A percentile compares a stretch with the other conserved stretches of the same genome.
Evolutionary conservation across 2,888 invertebrate genomes (phyloP).

Genomic region (Lamellibrachia columna): DNA sequence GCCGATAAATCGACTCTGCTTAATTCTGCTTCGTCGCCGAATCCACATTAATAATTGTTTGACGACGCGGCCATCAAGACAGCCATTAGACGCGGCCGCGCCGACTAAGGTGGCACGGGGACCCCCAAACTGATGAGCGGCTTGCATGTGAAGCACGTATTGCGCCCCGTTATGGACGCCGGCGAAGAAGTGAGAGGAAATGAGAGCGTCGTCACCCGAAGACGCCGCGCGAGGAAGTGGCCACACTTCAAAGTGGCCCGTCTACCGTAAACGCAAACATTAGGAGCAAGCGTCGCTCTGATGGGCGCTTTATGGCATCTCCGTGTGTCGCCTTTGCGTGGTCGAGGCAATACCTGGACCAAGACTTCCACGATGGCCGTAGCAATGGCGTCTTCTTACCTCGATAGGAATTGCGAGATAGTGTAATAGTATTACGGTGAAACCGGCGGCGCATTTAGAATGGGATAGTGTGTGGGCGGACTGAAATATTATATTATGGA

Average conservation of each 20-base stretch:
- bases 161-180: neutral
- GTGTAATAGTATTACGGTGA: neutral
- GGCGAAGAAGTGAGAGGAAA: constrained; percentile 5
- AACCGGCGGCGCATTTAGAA: too few species aligned
- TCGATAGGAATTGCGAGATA: neutral
- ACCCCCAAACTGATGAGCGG: neutral
- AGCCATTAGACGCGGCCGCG: neutral
- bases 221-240: neutral
- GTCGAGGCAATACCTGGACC: neutral
- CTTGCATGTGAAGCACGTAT: neutral
- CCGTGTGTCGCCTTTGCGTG: neutral
- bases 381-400: neutral
- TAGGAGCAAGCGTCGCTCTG: neutral
- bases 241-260: constrained; percentile 12
- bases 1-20: neutral
- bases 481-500: too few species aligned
- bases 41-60: constrained; percentile 12
- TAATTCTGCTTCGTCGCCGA: constrained; percentile 10
- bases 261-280: neutral
- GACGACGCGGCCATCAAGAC: constrained; percentile 6
- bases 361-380: neutral
- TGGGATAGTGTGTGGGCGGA: too few species aligned
- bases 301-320: neutral
- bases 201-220: neutral
- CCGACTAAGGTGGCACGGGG: neutral